phyloP scores from a whole-genome alignment of 2,113 vertebrate genomes.

The Elephas maximus region DNA sequence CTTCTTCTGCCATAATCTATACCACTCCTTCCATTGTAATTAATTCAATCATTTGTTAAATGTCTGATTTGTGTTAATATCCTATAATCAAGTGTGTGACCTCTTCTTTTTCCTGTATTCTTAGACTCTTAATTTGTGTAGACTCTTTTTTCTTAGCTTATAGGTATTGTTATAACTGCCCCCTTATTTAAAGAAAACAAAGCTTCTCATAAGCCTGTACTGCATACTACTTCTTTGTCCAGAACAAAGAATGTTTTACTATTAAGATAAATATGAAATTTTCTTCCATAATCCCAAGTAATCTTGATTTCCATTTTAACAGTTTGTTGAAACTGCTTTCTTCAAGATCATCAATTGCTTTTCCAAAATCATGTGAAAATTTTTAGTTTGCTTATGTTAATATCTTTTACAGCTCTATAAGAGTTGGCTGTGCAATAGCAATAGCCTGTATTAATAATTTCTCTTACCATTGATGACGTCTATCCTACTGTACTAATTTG shows the following conservation, averaged over 20 bases:
- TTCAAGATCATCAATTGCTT: neutral
- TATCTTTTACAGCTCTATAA: neutral
- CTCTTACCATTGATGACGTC: neutral
- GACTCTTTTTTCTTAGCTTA: neutral
- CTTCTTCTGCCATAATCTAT: neutral
- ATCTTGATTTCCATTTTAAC: neutral
- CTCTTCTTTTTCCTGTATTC: neutral
- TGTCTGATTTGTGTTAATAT: neutral
- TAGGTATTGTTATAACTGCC: neutral
- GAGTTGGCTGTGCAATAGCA: neutral
- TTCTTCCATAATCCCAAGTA: neutral
- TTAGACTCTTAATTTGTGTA: neutral
- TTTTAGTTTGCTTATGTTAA: neutral
- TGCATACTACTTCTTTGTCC: neutral
- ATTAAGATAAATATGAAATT: neutral
- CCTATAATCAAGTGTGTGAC: neutral
- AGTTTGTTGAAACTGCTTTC: neutral
- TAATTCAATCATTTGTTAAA: neutral
- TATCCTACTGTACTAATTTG: neutral
- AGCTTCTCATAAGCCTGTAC: accelerated
- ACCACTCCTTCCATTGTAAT: neutral
- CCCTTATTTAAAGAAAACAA: neutral
- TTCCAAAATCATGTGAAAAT: neutral
- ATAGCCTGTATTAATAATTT: neutral
- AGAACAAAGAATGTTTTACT: neutral